phyloP scores from a whole-genome alignment of 2,888 invertebrate species.

The Salticus scenicus region DNA sequence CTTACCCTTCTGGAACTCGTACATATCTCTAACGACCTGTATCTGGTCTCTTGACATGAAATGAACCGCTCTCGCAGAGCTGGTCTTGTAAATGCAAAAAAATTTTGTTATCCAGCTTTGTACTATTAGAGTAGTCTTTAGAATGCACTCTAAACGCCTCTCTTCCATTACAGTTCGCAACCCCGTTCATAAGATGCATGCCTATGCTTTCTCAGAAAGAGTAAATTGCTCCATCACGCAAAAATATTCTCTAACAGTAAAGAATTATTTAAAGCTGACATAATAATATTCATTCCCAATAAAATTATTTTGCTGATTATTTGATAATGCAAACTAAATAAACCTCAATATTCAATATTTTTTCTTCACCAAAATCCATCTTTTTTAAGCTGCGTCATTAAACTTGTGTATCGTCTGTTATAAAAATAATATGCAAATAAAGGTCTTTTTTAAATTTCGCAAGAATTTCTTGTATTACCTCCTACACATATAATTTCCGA shows the following conservation, averaged over 20 bases:
- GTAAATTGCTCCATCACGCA: background rate
- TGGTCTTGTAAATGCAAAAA: background rate
- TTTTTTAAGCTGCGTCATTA: too few species aligned
- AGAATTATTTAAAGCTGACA: background rate
- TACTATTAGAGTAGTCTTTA: background rate
- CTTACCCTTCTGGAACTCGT: background rate
- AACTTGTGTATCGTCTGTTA: too few species aligned
- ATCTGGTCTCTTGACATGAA: background rate
- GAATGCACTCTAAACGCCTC: background rate
- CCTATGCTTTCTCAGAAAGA: background rate
- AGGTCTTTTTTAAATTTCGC: too few species aligned
- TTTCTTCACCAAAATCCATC: too few species aligned
- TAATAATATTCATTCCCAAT: background rate
- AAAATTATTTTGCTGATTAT: background rate
- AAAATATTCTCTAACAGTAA: background rate
- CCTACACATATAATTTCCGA: too few species aligned
- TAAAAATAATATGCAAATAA: too few species aligned
- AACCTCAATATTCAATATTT: background rate
- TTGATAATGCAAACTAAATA: constrained; percentile 1
- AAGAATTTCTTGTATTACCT: too few species aligned
- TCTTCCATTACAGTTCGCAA: constrained; percentile 2
- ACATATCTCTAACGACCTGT: background rate
- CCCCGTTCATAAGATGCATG: background rate
- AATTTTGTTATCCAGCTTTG: background rate
- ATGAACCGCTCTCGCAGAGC: background rate